Evolutionary conservation across 2,113 vertebrate species (phyloP).

Genomic region (Cisticola juncidis): DNA sequence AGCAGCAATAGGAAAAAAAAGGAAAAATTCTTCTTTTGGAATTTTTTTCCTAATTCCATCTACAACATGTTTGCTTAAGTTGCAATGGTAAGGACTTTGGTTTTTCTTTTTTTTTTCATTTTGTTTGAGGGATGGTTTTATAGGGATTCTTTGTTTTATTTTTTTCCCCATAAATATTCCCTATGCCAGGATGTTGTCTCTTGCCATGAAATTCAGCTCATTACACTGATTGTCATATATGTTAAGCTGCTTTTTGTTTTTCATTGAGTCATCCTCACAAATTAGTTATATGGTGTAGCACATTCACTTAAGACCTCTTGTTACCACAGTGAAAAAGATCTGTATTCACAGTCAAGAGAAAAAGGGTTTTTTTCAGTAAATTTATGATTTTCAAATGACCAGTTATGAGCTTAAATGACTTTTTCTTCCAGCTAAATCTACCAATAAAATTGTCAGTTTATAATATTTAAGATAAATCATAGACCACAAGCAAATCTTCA

Average conservation of each 20-base stretch:
- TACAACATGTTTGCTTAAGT: not conserved
- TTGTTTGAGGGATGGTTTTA: not conserved
- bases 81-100: not conserved
- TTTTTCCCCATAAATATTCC: not conserved
- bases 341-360: not conserved
- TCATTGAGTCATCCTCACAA: not conserved
- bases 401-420: not conserved
- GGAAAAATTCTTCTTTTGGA: not conserved
- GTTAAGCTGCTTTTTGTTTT: not conserved
- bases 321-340: not conserved
- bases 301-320: not conserved
- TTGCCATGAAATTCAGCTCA: not conserved
- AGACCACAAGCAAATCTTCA: not conserved
- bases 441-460: not conserved
- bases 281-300: not conserved
- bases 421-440: not conserved
- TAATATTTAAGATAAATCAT: not conserved
- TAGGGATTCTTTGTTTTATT: not conserved
- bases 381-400: not conserved
- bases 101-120: not conserved
- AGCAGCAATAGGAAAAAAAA: not conserved
- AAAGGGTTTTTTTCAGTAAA: fast-evolving
- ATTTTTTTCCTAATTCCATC: not conserved
- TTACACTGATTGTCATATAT: not conserved
- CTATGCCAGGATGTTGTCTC: not conserved